Evolutionary conservation across 1,140 invertebrate species (phyloP).

Genomic region (Tenebrio molitor): DNA sequence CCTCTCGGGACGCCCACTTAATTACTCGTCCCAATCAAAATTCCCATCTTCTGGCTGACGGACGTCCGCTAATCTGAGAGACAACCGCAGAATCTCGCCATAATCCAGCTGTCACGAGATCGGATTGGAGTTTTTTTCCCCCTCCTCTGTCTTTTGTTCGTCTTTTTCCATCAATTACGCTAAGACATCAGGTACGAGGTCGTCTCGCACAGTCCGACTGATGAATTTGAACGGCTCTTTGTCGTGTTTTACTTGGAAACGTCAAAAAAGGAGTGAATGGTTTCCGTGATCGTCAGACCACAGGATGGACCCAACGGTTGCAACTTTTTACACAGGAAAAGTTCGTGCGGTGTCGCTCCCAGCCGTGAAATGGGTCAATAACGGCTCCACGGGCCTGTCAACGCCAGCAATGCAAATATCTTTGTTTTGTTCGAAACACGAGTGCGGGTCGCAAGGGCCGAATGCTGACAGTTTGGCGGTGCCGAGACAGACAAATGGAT

Average conservation of each 20-base stretch:
- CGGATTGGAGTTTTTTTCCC: not conserved
- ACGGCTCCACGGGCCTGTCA: not conserved
- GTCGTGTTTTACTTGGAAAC: not conserved
- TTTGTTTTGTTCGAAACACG: too few relatives aligned
- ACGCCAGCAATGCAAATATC: slow-evolving; percentile 3
- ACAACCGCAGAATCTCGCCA: slow-evolving; percentile 1
- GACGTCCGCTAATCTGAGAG: not conserved
- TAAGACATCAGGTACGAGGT: not conserved
- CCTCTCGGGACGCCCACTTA: not conserved
- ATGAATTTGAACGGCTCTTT: not conserved
- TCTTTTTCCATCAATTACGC: not conserved
- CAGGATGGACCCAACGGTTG: too few relatives aligned
- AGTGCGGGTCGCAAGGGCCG: too few relatives aligned
- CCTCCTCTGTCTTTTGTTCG: not conserved
- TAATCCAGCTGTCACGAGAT: slow-evolving; percentile 14
- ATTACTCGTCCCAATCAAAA: slow-evolving; percentile 14
- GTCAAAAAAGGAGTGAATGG: not conserved
- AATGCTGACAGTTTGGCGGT: too few relatives aligned
- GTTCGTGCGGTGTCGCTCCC: not conserved
- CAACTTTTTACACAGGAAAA: not conserved
- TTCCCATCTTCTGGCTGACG: slow-evolving; percentile 1
- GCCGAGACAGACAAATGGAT: too few relatives aligned
- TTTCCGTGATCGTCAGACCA: not conserved
- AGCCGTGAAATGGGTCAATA: slow-evolving; percentile 21
- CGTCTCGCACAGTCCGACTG: not conserved